Evolutionary conservation across 2,113 vertebrate species (phyloP).

Genomic region (Bujurquina vittata): DNA sequence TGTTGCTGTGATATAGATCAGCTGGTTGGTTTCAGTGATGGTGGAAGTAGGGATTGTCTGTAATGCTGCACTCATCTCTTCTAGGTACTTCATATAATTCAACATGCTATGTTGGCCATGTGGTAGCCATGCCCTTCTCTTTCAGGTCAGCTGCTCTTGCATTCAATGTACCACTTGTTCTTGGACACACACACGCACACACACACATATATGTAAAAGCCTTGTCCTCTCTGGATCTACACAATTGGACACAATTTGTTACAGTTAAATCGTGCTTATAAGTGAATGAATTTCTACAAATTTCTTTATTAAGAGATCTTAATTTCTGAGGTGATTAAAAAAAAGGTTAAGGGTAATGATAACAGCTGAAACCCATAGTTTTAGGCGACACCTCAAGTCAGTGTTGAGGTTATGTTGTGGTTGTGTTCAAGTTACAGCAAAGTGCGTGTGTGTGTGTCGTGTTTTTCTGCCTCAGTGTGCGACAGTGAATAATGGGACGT

Average conservation of each 20-base stretch:
- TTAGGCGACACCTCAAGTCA: not conserved
- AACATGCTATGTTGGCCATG: too few relatives aligned
- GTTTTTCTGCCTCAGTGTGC: not conserved
- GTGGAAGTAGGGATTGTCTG: too few relatives aligned
- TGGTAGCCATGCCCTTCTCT: too few relatives aligned
- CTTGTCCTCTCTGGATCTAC: not conserved
- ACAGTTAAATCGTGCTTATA: not conserved
- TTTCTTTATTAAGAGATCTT: not conserved
- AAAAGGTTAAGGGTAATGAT: not conserved
- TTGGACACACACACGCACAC: too few relatives aligned
- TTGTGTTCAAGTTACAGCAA: slow-evolving; percentile 15
- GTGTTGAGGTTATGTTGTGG: slow-evolving; percentile 16
- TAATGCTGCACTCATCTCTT: too few relatives aligned
- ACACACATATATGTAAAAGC: too few relatives aligned
- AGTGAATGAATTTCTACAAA: not conserved
- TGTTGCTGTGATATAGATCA: too few relatives aligned
- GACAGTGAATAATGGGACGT: slow-evolving; percentile 41
- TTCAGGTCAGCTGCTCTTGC: too few relatives aligned
- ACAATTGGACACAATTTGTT: not conserved
- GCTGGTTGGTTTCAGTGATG: too few relatives aligned
- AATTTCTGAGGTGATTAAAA: not conserved
- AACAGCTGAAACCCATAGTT: not conserved
- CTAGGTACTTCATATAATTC: too few relatives aligned
- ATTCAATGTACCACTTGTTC: too few relatives aligned
- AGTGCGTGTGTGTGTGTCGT: not conserved